Evolutionary conservation across 2,113 vertebrate species (phyloP), one percentile per base, ranked within the genome.

Genomic region (Dromiciops gliroides): DNA sequence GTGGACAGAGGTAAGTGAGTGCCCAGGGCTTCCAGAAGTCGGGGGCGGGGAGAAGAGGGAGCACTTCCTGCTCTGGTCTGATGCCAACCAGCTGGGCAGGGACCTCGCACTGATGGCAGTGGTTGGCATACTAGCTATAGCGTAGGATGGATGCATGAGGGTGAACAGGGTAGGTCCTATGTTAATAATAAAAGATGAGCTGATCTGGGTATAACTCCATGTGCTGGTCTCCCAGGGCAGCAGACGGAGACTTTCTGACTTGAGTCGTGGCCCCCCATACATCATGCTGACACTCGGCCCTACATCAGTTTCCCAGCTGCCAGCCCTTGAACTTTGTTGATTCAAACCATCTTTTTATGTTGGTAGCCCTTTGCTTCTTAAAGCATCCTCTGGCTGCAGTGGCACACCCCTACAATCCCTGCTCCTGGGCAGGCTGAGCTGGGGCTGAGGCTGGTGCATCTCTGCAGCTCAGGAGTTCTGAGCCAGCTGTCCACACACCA

Each of bases 1-100:
- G 98, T 89, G 98, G 98, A 97, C 99, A 98, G 97, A 99, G 99
- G 99, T 99, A 98, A 51, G 97, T 94, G 23, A 90, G 37, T 12
- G 47, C 53, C 37, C 25, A 28, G 52, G 91, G n/a, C n/a, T 44
- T 83, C 19, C 67, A 44, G n/a, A 44, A 44, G n/a, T n/a, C n/a
- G 22, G n/a, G 67, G 28, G 67, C 37, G 22, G n/a, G 67, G 37
- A 75, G 31, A 31, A 16, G 19, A 44, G n/a, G 67, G n/a, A 83
- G n/a, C n/a, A 44, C 6, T 44, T 44, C 67, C 67, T 44, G 67
- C 7, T 83, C 67, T 23, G 23, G 67, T 2, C 19, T 83, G 67
- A 23, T n/a, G 19, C 60, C 37, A 75, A 7, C 60, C 37, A n/a
- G 60, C 31, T 10, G 56, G 56, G 56, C 10, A 37, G 28, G 56